Evolutionary conservation across 2,113 vertebrate species (phyloP), one percentile per base, ranked within the genome.

Genomic region (Rallus limicola): DNA sequence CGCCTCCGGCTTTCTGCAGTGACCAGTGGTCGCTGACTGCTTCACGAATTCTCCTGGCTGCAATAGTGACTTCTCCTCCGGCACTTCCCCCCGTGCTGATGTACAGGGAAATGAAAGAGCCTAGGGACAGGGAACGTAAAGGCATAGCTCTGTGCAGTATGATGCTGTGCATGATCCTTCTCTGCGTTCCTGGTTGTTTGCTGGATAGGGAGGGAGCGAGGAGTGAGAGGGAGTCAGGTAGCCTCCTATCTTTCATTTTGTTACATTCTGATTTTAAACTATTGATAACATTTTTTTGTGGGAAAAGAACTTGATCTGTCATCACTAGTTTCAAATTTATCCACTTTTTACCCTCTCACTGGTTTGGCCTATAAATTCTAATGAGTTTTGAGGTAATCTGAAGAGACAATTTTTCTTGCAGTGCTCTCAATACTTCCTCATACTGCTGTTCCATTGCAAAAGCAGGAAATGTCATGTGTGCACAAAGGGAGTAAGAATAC

Each of bases 401-500:
- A 90, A 11, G 31, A 58, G 16, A 59, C 11, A 63, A 31, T 38
- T 86, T 89, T 56, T 82, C 24, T 74, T 83, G 50, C 28, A 70
- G 56, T 8, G 5, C 38, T 92, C 55, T 44, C 17, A 59, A 8
- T 62, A 58, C 72, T 92, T 93, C 72, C 86, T 87, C 40, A 60
- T 90, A 52, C 42, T 90, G 65, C 58, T 53, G 26, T 56, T 75
- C 63, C 18, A 60, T 81, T 94, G 83, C 76, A 96, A 91, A 94
- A 94, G 86, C 72, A 96, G 96, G 91, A 97, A 95, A 29, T 44
- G 29, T 74, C 48, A 38, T 2, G 0, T 92, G 52, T 86, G 86
- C 92, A 84, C 91, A 95, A 92, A 93, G 86, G 86, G 80, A 84
- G 56, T 88, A 91, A 86, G 68, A 75, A 64, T 48, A 95, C 76